Conservation (phyloP, 2,113 vertebrate genomes). For the Lamprologus callipterus region DNA sequence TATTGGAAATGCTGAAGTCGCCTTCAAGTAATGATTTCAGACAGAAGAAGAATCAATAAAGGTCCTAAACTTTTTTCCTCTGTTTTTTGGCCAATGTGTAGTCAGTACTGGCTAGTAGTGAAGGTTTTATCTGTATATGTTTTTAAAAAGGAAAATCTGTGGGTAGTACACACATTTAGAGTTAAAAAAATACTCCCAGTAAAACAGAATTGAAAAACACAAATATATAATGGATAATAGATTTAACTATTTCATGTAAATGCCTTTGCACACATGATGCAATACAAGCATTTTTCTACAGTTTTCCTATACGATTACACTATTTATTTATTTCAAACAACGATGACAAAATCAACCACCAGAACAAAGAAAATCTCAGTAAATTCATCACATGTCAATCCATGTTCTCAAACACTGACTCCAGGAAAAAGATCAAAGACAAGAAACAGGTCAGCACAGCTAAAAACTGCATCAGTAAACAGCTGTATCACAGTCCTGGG, state of each 20-base stretch:
- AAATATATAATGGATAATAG: background rate
- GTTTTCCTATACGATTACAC: background rate
- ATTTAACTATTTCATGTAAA: background rate
- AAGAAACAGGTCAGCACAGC: background rate
- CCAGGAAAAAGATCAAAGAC: background rate
- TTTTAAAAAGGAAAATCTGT: background rate
- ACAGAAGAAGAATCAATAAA: background rate
- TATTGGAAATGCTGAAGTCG: background rate
- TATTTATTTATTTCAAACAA: background rate
- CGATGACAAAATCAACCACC: background rate
- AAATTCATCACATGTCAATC: background rate
- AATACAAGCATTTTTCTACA: background rate
- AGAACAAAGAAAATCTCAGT: background rate
- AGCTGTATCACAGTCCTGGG: background rate
- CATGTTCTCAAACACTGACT: background rate
- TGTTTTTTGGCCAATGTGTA: background rate
- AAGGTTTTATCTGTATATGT: background rate
- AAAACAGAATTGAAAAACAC: background rate
- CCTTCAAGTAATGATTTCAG: background rate
- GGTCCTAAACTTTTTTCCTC: background rate
- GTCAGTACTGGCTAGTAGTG: background rate
- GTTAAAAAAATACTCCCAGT: background rate
- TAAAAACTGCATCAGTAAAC: background rate
- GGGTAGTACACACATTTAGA: background rate
- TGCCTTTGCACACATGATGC: background rate